These are phyloP conservation scores for Naso thynnoides DNA, from an alignment of 2,797 vertebrate species.

Conservation along the genomic window DNA sequence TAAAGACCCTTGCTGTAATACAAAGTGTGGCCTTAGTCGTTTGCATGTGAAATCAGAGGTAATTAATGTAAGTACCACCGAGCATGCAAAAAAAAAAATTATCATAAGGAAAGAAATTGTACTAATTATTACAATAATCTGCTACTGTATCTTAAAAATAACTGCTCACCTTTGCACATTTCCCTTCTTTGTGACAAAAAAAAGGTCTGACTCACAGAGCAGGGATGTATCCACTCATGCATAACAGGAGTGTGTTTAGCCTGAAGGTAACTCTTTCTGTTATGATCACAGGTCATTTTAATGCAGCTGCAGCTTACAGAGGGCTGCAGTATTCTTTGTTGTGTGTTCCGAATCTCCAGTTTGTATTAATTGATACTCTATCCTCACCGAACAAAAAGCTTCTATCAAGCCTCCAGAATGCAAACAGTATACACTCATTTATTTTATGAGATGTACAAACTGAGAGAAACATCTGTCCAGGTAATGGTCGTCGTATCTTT, in stretches of 20 bases:
- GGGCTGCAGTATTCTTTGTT: not conserved
- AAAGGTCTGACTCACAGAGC: not conserved
- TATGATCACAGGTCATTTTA: constrained; percentile 5
- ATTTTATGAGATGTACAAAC: not conserved
- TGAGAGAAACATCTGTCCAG: not conserved
- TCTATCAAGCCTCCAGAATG: not conserved
- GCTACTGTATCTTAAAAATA: constrained; percentile 5
- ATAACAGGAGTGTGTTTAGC: not conserved
- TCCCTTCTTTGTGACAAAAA: constrained; percentile 2
- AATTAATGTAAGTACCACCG: constrained; percentile 18
- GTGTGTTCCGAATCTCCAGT: not conserved
- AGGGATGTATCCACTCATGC: constrained; percentile 1
- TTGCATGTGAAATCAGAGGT: constrained; percentile 10
- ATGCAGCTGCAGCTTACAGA: not conserved
- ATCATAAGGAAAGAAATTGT: not conserved
- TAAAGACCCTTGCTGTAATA: not conserved
- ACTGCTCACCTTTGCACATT: constrained; percentile 7
- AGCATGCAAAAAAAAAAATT: constrained; percentile 16
- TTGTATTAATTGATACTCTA: not conserved
- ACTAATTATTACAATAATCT: constrained; percentile 20
- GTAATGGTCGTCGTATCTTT: not conserved
- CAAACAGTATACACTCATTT: not conserved
- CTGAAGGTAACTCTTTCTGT: constrained; percentile 6
- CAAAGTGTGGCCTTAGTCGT: constrained; percentile 7
- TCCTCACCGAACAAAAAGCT: not conserved